These are phyloP conservation scores for Himalopsyche anomala DNA, from an alignment of 2,888 invertebrate genomes.

Conservation along the genomic window DNA sequence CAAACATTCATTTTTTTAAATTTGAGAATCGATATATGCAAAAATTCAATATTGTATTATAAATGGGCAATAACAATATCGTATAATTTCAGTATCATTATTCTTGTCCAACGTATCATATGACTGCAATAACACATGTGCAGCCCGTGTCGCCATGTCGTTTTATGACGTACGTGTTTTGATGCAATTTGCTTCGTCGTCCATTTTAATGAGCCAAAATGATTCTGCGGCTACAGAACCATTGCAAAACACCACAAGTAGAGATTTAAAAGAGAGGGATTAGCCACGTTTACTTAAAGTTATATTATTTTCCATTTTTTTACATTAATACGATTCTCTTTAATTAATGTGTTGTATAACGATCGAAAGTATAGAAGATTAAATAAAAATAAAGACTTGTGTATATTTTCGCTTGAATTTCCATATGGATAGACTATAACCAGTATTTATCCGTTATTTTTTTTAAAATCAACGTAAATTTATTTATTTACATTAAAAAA, in stretches of 20 bases:
- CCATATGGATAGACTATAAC: too few relatives aligned
- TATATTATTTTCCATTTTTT: too few relatives aligned
- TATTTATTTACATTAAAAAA: too few relatives aligned
- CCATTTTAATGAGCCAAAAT: constrained; percentile 52
- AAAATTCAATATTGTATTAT: background rate
- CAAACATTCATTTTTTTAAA: too few relatives aligned
- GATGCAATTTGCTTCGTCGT: constrained; percentile 33
- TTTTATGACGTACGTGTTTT: constrained; percentile 45
- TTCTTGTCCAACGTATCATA: background rate
- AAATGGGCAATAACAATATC: background rate
- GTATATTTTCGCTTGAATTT: too few relatives aligned
- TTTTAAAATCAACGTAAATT: too few relatives aligned
- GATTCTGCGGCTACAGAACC: constrained; percentile 29
- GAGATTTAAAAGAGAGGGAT: background rate
- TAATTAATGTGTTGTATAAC: too few relatives aligned
- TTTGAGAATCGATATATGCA: background rate
- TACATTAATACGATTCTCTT: too few relatives aligned
- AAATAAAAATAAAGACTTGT: too few relatives aligned
- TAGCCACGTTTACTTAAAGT: background rate
- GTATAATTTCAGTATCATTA: background rate
- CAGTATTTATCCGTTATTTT: too few relatives aligned
- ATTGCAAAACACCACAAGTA: background rate
- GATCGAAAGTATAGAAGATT: too few relatives aligned
- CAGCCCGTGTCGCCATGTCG: background rate
- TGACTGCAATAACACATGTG: constrained; percentile 27